phyloP scores from a whole-genome alignment of 1,140 invertebrate genomes.

The Eufriesea mexicana region DNA sequence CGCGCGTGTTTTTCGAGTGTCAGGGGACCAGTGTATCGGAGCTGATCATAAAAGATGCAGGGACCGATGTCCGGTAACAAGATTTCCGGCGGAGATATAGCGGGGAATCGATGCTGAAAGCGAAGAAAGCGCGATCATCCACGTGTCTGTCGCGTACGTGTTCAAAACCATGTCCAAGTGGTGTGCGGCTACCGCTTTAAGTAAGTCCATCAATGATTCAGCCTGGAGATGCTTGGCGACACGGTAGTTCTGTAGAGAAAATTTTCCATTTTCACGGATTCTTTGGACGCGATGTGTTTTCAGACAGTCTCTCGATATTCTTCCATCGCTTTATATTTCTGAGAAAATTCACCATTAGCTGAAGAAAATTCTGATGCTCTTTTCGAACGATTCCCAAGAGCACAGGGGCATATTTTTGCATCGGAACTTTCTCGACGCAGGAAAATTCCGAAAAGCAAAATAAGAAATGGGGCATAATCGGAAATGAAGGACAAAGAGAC shows the following conservation, averaged over 20 bases:
- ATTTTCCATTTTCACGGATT: background rate
- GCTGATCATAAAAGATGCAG: constrained; percentile 46
- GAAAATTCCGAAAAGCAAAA: background rate
- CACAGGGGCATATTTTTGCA: no score
- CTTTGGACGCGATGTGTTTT: no score
- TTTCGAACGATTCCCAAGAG: no score
- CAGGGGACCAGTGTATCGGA: constrained; percentile 27
- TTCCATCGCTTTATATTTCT: background rate
- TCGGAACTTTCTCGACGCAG: no score
- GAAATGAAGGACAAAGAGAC: background rate
- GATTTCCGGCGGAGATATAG: constrained; percentile 31
- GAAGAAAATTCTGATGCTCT: no score
- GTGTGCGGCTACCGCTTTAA: background rate
- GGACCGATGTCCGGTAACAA: constrained; percentile 46
- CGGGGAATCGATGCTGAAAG: constrained; percentile 11
- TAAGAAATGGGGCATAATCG: no score
- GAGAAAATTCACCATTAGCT: background rate
- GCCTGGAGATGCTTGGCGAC: background rate
- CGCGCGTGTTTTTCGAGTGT: background rate
- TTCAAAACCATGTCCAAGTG: constrained; percentile 31
- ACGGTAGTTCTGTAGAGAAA: background rate
- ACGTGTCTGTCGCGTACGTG: background rate
- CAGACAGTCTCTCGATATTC: background rate
- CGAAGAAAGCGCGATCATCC: constrained; percentile 34
- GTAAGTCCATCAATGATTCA: constrained; percentile 34